Conservation (phyloP, 2,113 vertebrate genomes). For the Misgurnus mizolepis region DNA sequence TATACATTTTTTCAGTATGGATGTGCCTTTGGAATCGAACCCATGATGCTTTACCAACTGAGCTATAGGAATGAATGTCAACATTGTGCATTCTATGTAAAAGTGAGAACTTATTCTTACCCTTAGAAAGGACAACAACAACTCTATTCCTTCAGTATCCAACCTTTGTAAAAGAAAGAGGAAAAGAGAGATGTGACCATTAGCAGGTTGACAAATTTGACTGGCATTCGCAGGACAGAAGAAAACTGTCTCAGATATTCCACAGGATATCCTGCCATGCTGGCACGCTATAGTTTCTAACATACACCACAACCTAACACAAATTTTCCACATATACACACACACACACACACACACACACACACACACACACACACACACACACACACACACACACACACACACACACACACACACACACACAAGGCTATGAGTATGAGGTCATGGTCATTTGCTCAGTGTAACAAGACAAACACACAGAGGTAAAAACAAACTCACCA, state of each 20-base stretch:
- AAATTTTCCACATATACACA: neutral
- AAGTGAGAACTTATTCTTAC: constrained; percentile 65
- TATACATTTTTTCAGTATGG: too few species aligned
- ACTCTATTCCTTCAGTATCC: constrained; percentile 94
- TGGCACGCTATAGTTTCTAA: constrained; percentile 20
- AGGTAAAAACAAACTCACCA: neutral
- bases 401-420: constrained; percentile 18
- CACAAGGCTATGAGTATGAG: neutral
- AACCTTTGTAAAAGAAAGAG: constrained; percentile 75
- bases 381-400: constrained; percentile 21
- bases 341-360: constrained; percentile 16
- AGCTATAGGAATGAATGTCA: too few species aligned
- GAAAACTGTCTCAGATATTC: constrained; percentile 63
- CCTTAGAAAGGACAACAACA: constrained; percentile 93
- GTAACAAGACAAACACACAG: constrained; percentile 33
- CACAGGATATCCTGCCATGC: constrained; percentile 72
- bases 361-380: constrained; percentile 27
- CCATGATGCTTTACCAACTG: too few species aligned
- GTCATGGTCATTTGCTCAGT: constrained; percentile 45
- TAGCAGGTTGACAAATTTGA: constrained; percentile 50
- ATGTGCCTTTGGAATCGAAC: too few species aligned
- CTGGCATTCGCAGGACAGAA: constrained; percentile 66
- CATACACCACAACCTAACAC: constrained; percentile 5
- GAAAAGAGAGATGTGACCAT: constrained; percentile 33
- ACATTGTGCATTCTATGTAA: neutral